Conservation (phyloP, 2,888 invertebrate species). For the Thecocarcelia acutangulata region DNA sequence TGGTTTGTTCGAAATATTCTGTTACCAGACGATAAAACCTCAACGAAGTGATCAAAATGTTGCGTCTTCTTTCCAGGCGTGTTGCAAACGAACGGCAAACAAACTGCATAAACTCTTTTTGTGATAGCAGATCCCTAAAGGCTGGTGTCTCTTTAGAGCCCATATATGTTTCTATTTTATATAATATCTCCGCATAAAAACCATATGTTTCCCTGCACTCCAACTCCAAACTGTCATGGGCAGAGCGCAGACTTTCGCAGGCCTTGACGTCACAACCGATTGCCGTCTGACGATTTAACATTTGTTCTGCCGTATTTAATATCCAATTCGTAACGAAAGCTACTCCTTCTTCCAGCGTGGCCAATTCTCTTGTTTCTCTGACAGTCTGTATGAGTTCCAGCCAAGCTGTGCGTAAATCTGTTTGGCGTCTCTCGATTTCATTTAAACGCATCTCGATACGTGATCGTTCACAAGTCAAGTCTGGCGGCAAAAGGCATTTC, state of each 20-base stretch:
- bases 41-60: constrained; percentile 88
- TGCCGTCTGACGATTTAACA: constrained; percentile 86
- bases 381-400: constrained; percentile 84
- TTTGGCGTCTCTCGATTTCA: constrained; percentile 84
- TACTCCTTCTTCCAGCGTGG: constrained; percentile 85
- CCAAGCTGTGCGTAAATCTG: constrained; percentile 85
- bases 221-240: constrained; percentile 89
- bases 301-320: constrained; percentile 87
- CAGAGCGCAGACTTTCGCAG: constrained; percentile 87
- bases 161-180: constrained; percentile 86
- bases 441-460: constrained; percentile 84
- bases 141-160: constrained; percentile 78
- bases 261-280: constrained; percentile 88
- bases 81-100: constrained; percentile 90
- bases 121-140: constrained; percentile 86
- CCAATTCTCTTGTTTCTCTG: constrained; percentile 84
- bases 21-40: constrained; percentile 89
- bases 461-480: constrained; percentile 84
- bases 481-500: constrained; percentile 83
- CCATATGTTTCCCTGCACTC: constrained; percentile 91
- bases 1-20: constrained; percentile 87
- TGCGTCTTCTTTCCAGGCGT: constrained; percentile 87
- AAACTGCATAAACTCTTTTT: constrained; percentile 91
- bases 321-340: constrained; percentile 90
- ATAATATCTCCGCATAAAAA: constrained; percentile 88